Evolutionary conservation across 2,113 vertebrate species (phyloP).

Genomic region (Hiodon alosoides): DNA sequence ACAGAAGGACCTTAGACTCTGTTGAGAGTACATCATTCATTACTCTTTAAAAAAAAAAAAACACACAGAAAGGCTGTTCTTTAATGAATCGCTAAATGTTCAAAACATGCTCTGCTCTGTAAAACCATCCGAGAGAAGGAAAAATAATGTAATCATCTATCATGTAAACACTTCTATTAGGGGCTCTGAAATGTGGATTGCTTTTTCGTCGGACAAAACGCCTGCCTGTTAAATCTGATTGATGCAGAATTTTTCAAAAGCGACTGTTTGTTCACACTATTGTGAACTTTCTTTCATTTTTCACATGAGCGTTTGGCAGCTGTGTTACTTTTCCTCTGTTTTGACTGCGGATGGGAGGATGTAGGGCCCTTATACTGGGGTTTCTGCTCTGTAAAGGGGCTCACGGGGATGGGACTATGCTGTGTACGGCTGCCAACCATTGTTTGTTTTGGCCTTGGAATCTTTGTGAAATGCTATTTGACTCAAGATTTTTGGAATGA

Average conservation of each 20-base stretch:
- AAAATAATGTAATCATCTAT: not conserved
- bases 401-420: not conserved
- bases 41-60: not conserved
- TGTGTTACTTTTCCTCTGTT: conserved; percentile 21
- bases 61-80: not conserved
- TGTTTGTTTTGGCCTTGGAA: conserved; percentile 46
- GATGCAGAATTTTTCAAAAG: not conserved
- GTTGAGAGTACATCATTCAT: not conserved
- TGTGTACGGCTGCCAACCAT: conserved; percentile 39
- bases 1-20: not conserved
- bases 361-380: not conserved
- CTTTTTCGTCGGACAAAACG: not conserved
- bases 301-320: conserved; percentile 33
- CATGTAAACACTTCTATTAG: not conserved
- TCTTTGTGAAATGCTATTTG: conserved; percentile 51
- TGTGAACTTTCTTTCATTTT: conserved; percentile 27
- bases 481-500: conserved; percentile 43
- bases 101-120: not conserved
- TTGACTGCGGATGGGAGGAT: conserved; percentile 26
- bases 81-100: not conserved
- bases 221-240: not conserved
- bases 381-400: not conserved
- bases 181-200: conserved; percentile 4
- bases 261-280: not conserved
- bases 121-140: not conserved